Evolutionary conservation across 2,113 vertebrate species (phyloP), one percentile per base, ranked within the genome.

Genomic region (Cynopterus brachyotis): DNA sequence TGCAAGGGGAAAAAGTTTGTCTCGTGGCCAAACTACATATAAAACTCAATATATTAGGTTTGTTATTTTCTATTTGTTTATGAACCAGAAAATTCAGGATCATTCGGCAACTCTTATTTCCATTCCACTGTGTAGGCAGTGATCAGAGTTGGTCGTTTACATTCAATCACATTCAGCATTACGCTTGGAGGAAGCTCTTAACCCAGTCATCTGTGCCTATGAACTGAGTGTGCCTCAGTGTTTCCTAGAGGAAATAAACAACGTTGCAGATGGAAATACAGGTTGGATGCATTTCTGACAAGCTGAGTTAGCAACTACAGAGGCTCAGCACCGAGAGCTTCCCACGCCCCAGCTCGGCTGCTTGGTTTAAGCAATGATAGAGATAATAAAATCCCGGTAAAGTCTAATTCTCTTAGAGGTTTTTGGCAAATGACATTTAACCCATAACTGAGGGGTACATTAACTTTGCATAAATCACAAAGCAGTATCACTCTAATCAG

Each of bases 31-130:
- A 98, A 97, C 89, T 96, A 94, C 95, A 96, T 89, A 98, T 94
- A 96, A 98, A 98, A 94, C 45, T 90, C 94, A 94, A 97, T 96
- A 96, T 98, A 98, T 97, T 98, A 98, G 73, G 83, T 97, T 97
- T 97, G 93, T 80, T 98, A 97, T 97, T 98, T 98, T 98, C 95
- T 97, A 96, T 98, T 98, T 97, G 88, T 98, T 98, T 98, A 94
- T 97, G 92, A 98, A 98, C 95, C 85, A 97, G 91, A 12, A 70
- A 96, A 97, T 97, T 96, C 91, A 96, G 81, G 59, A 94, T 89
- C 84, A 60, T 40, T 66, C 80, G 37, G 79, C 64, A 97, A 97
- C n/a, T 59, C 35, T 96, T 96, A 94, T 97, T 98, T 97, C 55
- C 84, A 97, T 97, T 97, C 72, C 64, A 82, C 84, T 96, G 96